Base-by-base conservation (phyloP, 2,797 vertebrate genomes). In the Channallabes apus region DNA sequence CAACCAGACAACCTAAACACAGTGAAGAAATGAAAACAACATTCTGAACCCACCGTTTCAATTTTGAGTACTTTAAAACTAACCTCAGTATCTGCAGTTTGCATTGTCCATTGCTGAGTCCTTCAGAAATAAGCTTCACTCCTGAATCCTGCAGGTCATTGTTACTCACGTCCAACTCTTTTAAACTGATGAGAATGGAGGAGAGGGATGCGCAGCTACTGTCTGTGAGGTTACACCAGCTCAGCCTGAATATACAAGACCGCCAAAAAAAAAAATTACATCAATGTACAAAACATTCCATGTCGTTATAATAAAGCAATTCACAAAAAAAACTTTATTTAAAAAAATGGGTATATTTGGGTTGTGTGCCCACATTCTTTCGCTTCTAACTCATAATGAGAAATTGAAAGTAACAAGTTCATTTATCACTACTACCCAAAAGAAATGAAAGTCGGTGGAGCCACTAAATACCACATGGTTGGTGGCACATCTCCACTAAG, bases 151-250 rank as follows among this genome's bases (percentile, higher is more conserved):
- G 77, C 41, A 86, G 86, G 1, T 89, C 81, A 73, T 84, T 88
- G 62, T 82, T 38, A 8, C 84, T 84, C 2, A 90, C 51, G 76
- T 89, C 85, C 8, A 90, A 72, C 79, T 89, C 89, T 62, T 1
- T 81, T 51, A 89, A 80, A 62, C 8, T 29, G 27, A 17, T 27
- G 81, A 82, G 68, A 0, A 73, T 41, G 22, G 73, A 61, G 51
- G 80, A 75, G 72, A 89, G 62, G 77, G 20, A 24, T 15, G 14
- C 59, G 71, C 87, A 88, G 68, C 82, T 78, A 35, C 71, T 81
- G 7, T 87, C 58, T 3, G 78, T 82, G 27, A 88, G 69, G 68
- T 78, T 68, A 80, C 88, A 89, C 35, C 51, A 76, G 73, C 27
- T 56, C 27, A 76, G 17, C 51, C 73, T 76, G 73, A n/a, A 58